Base-by-base conservation (phyloP, 2,113 vertebrate species). In the Albula glossodonta region DNA sequence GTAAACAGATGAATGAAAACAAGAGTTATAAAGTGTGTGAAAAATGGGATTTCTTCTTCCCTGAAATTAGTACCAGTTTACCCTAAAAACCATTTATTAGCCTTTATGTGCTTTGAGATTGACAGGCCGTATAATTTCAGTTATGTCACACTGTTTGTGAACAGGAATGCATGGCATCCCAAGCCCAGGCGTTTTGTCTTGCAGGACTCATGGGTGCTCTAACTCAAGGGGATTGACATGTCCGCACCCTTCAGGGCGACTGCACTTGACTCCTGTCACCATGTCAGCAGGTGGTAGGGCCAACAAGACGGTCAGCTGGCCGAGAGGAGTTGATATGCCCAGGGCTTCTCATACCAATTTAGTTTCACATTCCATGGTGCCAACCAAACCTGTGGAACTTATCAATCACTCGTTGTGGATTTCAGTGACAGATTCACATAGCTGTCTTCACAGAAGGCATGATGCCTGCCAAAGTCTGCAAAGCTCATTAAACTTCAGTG, bases 111-210 rank as follows among this genome's bases (percentile, higher is more conserved):
- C 78, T 51, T 85, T 60, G 78, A 15, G 48, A 41, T 41, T 41
- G 31, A 41, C 31, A 41, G 31, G 31, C 11, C 25, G 51, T 70
- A 51, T 17, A 48, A n/a, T 80, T 25, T 51, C 5, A 56, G 11
- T 48, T 56, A 41, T 15, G 12, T 49, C 80, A 57, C n/a, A 52
- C 31, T 41, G 31, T 41, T 41, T 41, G 49, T 78, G n/a, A 51
- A 63, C 10, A 31, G 56, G 86, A 66, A 51, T 84, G 82, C 19
- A 12, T 25, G 77, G 82, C 56, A 83, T 60, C 74, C n/a, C 52
- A 56, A 74, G 77, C 56, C 49, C 74, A 51, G 82, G 57, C 77
- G 41, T 57, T 52, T 7, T 9, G 51, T 12, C 12, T 57, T 25
- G 25, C 51, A 17, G 51, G 56, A 41, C 22, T 74, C 22, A 15